Conservation (phyloP, 2,888 invertebrate genomes). For the Cacoxenus indagator region DNA sequence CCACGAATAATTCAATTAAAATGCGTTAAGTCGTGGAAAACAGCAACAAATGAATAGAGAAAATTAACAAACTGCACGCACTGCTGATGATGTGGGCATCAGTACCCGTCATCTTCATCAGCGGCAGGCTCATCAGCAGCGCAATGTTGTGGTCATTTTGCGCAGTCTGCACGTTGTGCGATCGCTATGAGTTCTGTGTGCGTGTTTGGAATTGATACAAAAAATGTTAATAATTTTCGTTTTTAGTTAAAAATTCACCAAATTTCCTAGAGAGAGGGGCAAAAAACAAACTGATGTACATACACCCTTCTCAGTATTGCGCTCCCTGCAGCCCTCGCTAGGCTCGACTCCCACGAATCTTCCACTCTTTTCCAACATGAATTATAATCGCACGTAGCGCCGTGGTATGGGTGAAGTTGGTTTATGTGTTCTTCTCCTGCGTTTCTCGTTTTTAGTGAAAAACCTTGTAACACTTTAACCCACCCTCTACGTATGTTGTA, state of each 20-base stretch:
- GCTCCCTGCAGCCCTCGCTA: neutral
- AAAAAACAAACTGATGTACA: neutral
- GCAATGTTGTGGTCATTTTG: too few species aligned
- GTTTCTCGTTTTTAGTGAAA: slow-evolving; percentile 45
- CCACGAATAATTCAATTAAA: slow-evolving; percentile 54
- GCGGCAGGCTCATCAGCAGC: slow-evolving; percentile 20
- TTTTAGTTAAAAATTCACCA: slow-evolving; percentile 12
- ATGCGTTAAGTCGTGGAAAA: slow-evolving; percentile 59
- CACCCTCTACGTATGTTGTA: slow-evolving; percentile 29
- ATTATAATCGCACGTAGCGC: slow-evolving; percentile 18
- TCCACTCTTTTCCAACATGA: slow-evolving; percentile 6
- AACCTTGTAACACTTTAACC: slow-evolving; percentile 56
- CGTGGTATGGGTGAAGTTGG: neutral
- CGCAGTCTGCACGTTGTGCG: slow-evolving; percentile 13
- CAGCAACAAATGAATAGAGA: slow-evolving; percentile 15
- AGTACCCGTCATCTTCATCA: slow-evolving; percentile 52
- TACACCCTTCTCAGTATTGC: neutral
- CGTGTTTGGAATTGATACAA: neutral
- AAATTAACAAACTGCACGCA: neutral
- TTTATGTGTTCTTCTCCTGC: neutral
- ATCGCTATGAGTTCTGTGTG: neutral
- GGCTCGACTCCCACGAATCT: slow-evolving; percentile 29
- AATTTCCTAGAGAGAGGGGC: neutral
- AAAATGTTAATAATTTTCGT: slow-evolving; percentile 1
- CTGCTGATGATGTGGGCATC: slow-evolving; percentile 45